These are phyloP conservation scores for Lycaena phlaeas DNA, from an alignment of 2,888 invertebrate species.

Conservation along the genomic window DNA sequence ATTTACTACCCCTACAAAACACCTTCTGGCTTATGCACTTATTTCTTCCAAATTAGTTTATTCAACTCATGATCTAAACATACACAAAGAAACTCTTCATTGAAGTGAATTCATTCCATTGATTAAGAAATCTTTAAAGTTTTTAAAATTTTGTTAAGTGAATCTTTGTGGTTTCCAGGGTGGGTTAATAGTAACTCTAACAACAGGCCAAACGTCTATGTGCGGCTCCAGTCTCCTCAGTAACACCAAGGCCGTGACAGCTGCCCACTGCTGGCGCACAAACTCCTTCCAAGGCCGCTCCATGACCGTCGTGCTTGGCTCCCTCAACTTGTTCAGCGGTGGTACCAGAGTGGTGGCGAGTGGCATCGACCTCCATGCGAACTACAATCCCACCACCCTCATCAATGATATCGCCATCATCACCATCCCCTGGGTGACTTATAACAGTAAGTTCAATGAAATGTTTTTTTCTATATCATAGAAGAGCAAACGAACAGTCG, in stretches of 20 bases:
- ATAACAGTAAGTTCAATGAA: constrained; percentile 16
- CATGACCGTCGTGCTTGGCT: constrained; percentile 19
- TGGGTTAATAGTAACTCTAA: constrained; percentile 14
- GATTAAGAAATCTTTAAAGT: too few relatives aligned
- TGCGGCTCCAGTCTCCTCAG: constrained; percentile 18
- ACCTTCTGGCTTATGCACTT: too few relatives aligned
- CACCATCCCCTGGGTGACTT: constrained; percentile 11
- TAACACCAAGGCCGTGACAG: constrained; percentile 17
- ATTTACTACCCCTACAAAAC: too few relatives aligned
- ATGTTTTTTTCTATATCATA: too few relatives aligned
- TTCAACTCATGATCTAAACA: too few relatives aligned
- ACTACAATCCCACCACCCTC: constrained; percentile 11
- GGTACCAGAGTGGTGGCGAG: constrained; percentile 16
- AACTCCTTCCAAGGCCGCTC: constrained; percentile 10
- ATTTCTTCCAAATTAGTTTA: too few relatives aligned
- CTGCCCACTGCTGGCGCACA: constrained; percentile 20
- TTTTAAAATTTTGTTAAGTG: too few relatives aligned
- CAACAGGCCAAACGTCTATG: constrained; percentile 12
- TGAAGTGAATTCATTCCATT: too few relatives aligned
- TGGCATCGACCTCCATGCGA: constrained; percentile 13
- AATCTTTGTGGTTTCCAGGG: constrained; percentile 15
- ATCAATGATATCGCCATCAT: constrained; percentile 21
- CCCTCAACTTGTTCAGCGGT: constrained; percentile 15
- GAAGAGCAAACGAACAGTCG: too few relatives aligned
- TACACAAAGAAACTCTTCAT: too few relatives aligned